Conservation (phyloP, 2,113 vertebrate genomes). For the Chlamydotis undulata region DNA sequence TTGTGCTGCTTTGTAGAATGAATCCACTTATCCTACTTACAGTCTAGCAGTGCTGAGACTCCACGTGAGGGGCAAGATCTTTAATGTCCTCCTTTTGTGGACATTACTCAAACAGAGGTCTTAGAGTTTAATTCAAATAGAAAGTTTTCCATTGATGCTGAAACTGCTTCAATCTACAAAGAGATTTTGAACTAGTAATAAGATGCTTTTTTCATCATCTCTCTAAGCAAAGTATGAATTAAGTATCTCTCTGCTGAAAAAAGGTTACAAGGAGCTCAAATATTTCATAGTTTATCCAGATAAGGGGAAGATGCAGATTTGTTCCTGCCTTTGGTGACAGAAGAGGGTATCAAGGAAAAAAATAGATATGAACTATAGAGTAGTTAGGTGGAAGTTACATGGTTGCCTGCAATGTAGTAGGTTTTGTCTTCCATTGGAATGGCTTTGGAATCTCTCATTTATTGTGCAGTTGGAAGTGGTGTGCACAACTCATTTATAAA, state of each 20-base stretch:
- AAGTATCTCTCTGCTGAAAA: neutral
- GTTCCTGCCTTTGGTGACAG: neutral
- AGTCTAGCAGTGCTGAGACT: neutral
- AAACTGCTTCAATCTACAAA: neutral
- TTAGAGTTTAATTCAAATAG: constrained; percentile 3
- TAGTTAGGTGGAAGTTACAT: neutral
- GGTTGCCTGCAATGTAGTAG: neutral
- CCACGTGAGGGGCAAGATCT: neutral
- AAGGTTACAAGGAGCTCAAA: neutral
- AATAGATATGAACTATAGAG: neutral
- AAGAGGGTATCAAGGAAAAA: neutral
- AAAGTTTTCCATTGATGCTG: constrained; percentile 3
- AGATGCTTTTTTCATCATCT: neutral
- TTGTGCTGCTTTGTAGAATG: neutral
- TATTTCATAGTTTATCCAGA: neutral
- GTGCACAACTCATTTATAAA: constrained; percentile 4
- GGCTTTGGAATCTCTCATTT: neutral
- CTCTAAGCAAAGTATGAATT: neutral
- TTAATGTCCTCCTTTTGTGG: constrained; percentile 7
- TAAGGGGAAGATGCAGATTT: neutral
- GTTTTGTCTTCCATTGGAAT: constrained; percentile 4
- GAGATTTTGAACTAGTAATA: neutral
- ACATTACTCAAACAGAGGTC: neutral
- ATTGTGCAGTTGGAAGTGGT: neutral
- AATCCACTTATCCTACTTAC: neutral